Conservation (phyloP, 2,797 vertebrate genomes). For the Esox masquinongy region DNA sequence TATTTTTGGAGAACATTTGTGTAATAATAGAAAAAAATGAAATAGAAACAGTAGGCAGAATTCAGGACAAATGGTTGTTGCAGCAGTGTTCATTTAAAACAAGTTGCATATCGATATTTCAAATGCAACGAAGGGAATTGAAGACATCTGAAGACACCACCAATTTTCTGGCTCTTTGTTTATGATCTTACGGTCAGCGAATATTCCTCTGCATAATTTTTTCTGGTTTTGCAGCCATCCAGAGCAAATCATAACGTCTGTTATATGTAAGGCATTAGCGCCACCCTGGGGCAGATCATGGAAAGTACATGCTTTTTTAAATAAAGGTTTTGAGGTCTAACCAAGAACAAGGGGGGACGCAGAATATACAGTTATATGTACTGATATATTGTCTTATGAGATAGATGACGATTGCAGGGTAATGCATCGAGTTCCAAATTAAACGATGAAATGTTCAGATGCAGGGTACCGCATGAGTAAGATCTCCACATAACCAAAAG, state of each 20-base stretch:
- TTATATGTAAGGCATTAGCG: background rate
- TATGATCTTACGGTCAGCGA: background rate
- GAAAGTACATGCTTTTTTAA: background rate
- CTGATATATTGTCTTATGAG: too few relatives aligned
- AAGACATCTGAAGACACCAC: background rate
- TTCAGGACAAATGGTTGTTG: too few relatives aligned
- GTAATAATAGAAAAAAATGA: too few relatives aligned
- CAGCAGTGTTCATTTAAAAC: too few relatives aligned
- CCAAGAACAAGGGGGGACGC: background rate
- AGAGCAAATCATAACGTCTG: background rate
- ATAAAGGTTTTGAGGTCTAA: background rate
- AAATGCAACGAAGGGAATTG: too few relatives aligned
- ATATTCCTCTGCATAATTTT: background rate
- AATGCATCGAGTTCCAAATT: too few relatives aligned
- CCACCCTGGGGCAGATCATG: background rate
- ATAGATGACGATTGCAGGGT: too few relatives aligned
- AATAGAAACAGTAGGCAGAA: too few relatives aligned
- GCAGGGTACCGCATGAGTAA: background rate
- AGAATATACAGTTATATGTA: too few relatives aligned
- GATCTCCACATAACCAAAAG: conserved; percentile 43
- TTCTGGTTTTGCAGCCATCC: background rate
- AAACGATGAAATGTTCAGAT: too few relatives aligned
- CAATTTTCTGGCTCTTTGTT: background rate
- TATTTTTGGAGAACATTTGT: too few relatives aligned
- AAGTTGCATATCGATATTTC: too few relatives aligned